Base-by-base conservation (phyloP, 2,113 vertebrate species). In the Limanda limanda region DNA sequence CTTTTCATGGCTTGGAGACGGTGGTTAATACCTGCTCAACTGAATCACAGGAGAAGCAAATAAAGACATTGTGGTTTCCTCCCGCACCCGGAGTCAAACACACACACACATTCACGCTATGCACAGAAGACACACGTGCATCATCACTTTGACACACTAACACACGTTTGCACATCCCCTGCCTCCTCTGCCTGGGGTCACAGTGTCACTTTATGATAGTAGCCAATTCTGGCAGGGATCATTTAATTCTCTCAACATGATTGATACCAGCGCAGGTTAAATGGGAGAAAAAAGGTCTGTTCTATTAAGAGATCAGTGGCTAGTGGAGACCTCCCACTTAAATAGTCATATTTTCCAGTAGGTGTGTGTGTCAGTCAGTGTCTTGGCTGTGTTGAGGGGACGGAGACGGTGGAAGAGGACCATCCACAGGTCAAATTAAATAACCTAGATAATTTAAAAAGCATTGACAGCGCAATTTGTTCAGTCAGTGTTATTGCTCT, bases 301-400 rank as follows among this genome's bases (percentile, higher is more conserved):
- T 97, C 96, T 96, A 98, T 98, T 97, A 99, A 95, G 96, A 95
- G 94, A 96, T 96, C 96, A 95, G 96, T 95, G 95, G 95, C 73
- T 93, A 96, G 95, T 96, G 97, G 95, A 97, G 96, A 96, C 96
- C 97, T 98, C 98, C 97, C 96, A 96, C 97, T 96, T 96, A 96
- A 90, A 96, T 95, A 96, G 95, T 95, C 95, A 94, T 82, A 86
- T 87, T 86, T 76, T 37, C 71, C 59, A 25, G 2, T 68, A 59
- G 74, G 52, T 84, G 77, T 86, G 23, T 65, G 63, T 81, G 78
- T 83, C 72, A 74, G 58, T 77, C 71, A 25, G n/a, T 74, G 37
- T 79, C 81, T 71, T 69, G 75, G 65, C 71, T 69, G 59, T 94
- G 93, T 95, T 96, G 94, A 95, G 93, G 94, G 60, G 79, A 96